Percentiles rank a stretch among this genome's conserved stretches.
Evolutionary conservation across 2,888 invertebrate species (phyloP).

Genomic region (Oscheius sp.): DNA sequence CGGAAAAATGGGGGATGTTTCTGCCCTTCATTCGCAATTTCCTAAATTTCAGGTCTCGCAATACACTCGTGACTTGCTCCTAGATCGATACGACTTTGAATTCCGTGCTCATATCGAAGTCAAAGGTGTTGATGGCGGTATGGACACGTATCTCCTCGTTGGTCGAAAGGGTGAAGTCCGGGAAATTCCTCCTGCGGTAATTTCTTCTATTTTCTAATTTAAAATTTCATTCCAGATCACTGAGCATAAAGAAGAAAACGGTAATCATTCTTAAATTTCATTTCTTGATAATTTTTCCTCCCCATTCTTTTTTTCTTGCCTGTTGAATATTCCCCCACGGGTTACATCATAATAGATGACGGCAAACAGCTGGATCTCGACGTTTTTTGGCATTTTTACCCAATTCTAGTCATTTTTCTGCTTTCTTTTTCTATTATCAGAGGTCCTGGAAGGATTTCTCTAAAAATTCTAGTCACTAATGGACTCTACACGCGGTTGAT

Average conservation of each 20-base stretch:
- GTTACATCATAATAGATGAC: conserved; percentile 2
- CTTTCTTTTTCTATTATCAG: not conserved
- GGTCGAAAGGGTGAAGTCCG: conserved; percentile 52
- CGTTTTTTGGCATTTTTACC: not conserved
- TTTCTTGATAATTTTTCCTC: not conserved
- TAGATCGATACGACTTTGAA: conserved; percentile 86
- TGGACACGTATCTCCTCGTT: conserved; percentile 72
- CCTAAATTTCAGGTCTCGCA: conserved; percentile 63
- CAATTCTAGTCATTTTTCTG: not conserved
- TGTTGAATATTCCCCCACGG: conserved; percentile 8
- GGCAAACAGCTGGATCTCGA: conserved; percentile 23
- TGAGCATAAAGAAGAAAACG: conserved; percentile 9
- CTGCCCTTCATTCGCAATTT: not conserved
- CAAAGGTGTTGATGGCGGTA: conserved; percentile 82
- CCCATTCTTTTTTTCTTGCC: conserved; percentile 15
- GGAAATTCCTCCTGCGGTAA: conserved; percentile 14
- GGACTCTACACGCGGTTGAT: no score
- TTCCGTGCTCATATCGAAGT: conserved; percentile 93
- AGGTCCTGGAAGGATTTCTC: no score
- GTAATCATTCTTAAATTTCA: not conserved
- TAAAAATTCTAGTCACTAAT: no score
- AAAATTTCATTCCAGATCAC: not conserved
- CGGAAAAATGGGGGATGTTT: not conserved
- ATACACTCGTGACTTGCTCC: conserved; percentile 76
- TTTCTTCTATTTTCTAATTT: not conserved